phyloP scores from a whole-genome alignment of 2,797 vertebrate species.

The Pagetopsis macropterus region DNA sequence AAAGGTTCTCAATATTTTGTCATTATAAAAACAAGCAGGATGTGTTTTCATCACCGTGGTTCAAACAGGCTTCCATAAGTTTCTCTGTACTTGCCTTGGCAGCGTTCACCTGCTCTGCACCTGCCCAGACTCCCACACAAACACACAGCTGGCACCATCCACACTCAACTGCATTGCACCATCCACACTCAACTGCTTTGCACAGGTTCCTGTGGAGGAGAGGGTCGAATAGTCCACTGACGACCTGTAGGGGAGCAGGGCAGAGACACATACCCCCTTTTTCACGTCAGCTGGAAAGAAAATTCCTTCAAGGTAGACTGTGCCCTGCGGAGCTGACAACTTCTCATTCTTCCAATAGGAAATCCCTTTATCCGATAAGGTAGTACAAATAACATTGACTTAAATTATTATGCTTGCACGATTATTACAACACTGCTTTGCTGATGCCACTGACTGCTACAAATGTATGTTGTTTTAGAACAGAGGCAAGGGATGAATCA shows the following conservation, averaged over 20 bases:
- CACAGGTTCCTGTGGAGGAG: conserved; percentile 57
- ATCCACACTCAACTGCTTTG: conserved; percentile 52
- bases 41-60: too few relatives aligned
- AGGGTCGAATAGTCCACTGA: conserved; percentile 38
- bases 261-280: background rate
- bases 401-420: too few relatives aligned
- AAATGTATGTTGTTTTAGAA: background rate
- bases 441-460: background rate
- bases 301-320: background rate
- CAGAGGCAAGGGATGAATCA: background rate
- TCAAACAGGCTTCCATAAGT: background rate
- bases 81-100: background rate
- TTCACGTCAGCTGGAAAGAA: background rate
- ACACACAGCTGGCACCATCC: conserved; percentile 39
- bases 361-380: background rate
- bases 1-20: too few relatives aligned
- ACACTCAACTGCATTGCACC: conserved; percentile 47
- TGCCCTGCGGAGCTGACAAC: background rate
- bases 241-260: background rate
- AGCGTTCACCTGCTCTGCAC: conserved; percentile 19
- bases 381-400: background rate
- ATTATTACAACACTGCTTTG: background rate
- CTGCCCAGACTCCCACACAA: conserved; percentile 54
- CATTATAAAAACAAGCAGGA: too few relatives aligned
- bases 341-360: background rate